A percentile compares a stretch with the other conserved stretches of the same genome.
These are phyloP conservation scores for Centropus bengalensis DNA, from an alignment of 2,113 vertebrate species.

Conservation along the genomic window DNA sequence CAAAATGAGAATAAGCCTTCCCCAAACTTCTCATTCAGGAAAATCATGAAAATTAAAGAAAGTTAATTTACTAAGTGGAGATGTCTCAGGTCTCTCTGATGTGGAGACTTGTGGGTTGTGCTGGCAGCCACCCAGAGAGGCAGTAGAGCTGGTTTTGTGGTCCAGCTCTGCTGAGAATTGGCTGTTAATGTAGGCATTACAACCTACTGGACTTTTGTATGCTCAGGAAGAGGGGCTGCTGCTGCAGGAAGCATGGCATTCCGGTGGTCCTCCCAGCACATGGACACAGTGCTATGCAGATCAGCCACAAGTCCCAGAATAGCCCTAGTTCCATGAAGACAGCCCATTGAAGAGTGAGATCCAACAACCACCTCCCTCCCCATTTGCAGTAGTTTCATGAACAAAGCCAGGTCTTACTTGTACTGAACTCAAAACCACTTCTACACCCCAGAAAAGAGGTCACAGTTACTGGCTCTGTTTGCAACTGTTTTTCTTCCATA, in stretches of 20 bases:
- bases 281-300: not conserved
- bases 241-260: not conserved
- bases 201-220: fast-evolving
- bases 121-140: not conserved
- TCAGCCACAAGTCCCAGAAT: not conserved
- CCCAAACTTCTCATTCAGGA: constrained; percentile 14
- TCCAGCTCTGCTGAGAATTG: not conserved
- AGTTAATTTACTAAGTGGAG: not conserved
- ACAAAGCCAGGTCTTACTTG: not conserved
- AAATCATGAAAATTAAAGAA: constrained; percentile 25
- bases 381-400: not conserved
- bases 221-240: not conserved
- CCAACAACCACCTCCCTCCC: not conserved
- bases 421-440: not conserved
- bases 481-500: not conserved
- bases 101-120: not conserved
- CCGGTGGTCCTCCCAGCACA: fast-evolving
- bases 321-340: not conserved
- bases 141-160: not conserved
- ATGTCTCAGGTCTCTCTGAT: not conserved
- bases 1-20: constrained; percentile 13
- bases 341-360: not conserved
- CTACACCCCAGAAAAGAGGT: not conserved
- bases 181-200: fast-evolving
- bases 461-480: not conserved